Conservation (phyloP, 2,888 invertebrate genomes). For the Stictocephala bisonia region DNA sequence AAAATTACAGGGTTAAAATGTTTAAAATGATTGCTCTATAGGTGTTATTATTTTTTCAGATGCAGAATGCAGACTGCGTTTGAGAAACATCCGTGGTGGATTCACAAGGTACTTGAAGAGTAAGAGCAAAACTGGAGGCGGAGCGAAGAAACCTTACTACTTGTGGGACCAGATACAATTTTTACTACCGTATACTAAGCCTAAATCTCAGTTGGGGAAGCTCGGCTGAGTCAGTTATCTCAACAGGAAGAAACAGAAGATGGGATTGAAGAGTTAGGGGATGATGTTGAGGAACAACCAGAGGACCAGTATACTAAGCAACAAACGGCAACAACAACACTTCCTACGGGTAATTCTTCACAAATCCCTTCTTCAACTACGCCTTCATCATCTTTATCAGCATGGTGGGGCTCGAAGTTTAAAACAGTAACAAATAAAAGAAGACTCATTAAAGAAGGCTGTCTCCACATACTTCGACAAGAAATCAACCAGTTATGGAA, state of each 20-base stretch:
- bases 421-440: not conserved
- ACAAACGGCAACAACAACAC: not conserved
- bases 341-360: too few species aligned
- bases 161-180: slow-evolving; percentile 20
- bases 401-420: not conserved
- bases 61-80: slow-evolving; percentile 11
- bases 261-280: not conserved
- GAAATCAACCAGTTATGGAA: too few species aligned
- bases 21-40: not conserved
- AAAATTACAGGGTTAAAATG: slow-evolving; percentile 6
- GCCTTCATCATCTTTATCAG: not conserved
- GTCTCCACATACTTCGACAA: not conserved
- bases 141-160: slow-evolving; percentile 14
- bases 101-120: slow-evolving; percentile 14
- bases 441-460: not conserved
- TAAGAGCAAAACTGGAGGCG: slow-evolving; percentile 15
- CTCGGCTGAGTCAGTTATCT: not conserved
- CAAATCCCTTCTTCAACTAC: not conserved
- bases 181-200: slow-evolving; percentile 18
- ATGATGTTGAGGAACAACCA: not conserved
- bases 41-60: slow-evolving; percentile 18
- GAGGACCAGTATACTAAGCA: not conserved
- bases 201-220: slow-evolving; percentile 5
- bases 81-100: not conserved
- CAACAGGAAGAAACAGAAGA: slow-evolving; percentile 7